Percentiles rank a stretch among this genome's conserved stretches.
phyloP scores from a whole-genome alignment of 2,888 invertebrate species.

The Flexamia atlantica region DNA sequence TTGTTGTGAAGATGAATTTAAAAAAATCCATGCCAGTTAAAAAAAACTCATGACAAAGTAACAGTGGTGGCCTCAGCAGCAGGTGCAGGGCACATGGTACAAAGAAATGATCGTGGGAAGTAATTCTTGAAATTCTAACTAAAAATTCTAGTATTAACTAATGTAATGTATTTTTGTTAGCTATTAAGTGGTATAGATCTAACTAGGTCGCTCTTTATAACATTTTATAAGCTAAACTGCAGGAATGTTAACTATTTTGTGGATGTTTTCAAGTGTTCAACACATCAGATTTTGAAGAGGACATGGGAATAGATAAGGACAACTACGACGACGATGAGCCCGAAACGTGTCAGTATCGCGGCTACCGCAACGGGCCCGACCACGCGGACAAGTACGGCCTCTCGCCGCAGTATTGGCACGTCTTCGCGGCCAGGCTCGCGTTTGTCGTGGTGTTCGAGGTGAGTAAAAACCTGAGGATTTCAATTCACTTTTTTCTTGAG shows the following conservation, averaged over 20 bases:
- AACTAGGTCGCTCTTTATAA: no score
- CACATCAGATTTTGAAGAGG: slow-evolving; percentile 87
- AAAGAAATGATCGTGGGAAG: no score
- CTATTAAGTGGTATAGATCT: no score
- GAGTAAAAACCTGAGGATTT: slow-evolving; percentile 61
- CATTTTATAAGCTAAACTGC: background rate
- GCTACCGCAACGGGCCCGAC: slow-evolving; percentile 85
- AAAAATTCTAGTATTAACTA: no score
- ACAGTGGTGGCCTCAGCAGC: no score
- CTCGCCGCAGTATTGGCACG: slow-evolving; percentile 90
- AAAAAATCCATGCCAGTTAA: no score
- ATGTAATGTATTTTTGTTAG: no score
- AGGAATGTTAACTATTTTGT: background rate
- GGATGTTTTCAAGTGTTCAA: slow-evolving; percentile 81
- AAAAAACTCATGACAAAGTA: no score
- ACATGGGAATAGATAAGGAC: slow-evolving; percentile 84
- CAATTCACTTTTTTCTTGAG: no score
- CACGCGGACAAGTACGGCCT: slow-evolving; percentile 85
- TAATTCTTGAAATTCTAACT: no score
- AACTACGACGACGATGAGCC: slow-evolving; percentile 78
- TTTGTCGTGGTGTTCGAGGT: slow-evolving; percentile 85
- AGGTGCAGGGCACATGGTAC: no score
- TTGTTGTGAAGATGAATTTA: no score
- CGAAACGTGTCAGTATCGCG: slow-evolving; percentile 87
- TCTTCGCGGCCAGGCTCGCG: slow-evolving; percentile 81